These are phyloP conservation scores for Sebastes miniatus DNA, from an alignment of 2,797 vertebrate genomes.

Conservation along the genomic window DNA sequence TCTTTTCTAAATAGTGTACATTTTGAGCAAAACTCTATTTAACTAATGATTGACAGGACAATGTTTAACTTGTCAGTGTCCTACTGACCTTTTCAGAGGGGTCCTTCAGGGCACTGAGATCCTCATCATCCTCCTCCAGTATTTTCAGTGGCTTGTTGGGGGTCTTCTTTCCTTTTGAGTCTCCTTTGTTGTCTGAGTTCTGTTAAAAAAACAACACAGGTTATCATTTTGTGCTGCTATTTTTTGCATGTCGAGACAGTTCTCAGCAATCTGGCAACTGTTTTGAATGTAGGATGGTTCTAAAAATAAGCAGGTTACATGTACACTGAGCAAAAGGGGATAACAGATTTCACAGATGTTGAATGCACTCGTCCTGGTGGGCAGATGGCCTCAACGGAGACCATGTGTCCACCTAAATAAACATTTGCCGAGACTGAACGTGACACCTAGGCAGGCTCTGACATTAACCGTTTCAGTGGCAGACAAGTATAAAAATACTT, in stretches of 20 bases:
- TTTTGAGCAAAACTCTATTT: not conserved
- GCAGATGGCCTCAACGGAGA: not conserved
- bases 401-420: not conserved
- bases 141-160: conserved; percentile 84
- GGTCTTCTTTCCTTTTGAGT: conserved; percentile 81
- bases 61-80: not conserved
- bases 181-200: conserved; percentile 91
- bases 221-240: fast-evolving
- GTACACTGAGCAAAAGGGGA: not conserved
- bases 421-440: not conserved
- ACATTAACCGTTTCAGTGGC: too few relatives aligned
- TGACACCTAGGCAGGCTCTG: too few relatives aligned
- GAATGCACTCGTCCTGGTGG: not conserved
- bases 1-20: not conserved
- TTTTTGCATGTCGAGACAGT: not conserved
- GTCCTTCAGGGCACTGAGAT: conserved; percentile 90
- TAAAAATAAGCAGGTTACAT: not conserved
- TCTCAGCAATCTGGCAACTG: not conserved
- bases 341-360: not conserved
- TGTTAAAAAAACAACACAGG: conserved; percentile 55
- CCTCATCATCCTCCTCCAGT: conserved; percentile 87
- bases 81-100: conserved; percentile 96
- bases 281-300: not conserved
- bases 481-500: too few relatives aligned
- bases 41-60: not conserved